phyloP scores from a whole-genome alignment of 2,888 invertebrate species.

The Agonum fuliginosum region DNA sequence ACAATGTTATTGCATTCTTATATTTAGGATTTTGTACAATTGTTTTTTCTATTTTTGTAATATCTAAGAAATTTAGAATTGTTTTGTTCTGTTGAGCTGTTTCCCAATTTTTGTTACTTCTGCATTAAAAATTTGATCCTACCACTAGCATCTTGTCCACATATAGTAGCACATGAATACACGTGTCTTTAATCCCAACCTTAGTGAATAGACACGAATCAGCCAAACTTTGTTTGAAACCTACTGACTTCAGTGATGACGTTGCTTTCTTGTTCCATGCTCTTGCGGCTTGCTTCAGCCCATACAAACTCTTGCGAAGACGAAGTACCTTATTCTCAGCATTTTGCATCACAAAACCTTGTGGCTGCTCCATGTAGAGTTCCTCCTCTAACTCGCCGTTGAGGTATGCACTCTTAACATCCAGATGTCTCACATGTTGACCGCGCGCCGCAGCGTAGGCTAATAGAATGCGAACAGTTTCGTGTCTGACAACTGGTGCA shows the following conservation, averaged over 20 bases:
- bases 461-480: neutral
- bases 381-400: conserved; percentile 59
- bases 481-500: neutral
- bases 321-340: too few species aligned
- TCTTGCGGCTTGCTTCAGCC: neutral
- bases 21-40: conserved; percentile 39
- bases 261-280: neutral
- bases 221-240: too few species aligned
- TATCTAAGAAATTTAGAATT: neutral
- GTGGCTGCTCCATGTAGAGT: conserved; percentile 21
- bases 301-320: neutral
- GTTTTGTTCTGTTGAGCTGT: neutral
- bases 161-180: neutral
- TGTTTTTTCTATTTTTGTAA: neutral
- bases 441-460: neutral
- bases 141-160: too few species aligned
- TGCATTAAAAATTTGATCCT: too few species aligned
- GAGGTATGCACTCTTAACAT: neutral
- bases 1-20: conserved; percentile 17
- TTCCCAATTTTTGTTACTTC: too few species aligned
- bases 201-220: neutral
- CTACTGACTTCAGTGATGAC: neutral
- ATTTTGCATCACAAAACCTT: neutral
- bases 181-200: neutral
- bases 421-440: neutral